A percentile compares a stretch with the other conserved stretches of the same genome.
phyloP scores from a whole-genome alignment of 2,797 vertebrate genomes.

The Clarias laeviceps region DNA sequence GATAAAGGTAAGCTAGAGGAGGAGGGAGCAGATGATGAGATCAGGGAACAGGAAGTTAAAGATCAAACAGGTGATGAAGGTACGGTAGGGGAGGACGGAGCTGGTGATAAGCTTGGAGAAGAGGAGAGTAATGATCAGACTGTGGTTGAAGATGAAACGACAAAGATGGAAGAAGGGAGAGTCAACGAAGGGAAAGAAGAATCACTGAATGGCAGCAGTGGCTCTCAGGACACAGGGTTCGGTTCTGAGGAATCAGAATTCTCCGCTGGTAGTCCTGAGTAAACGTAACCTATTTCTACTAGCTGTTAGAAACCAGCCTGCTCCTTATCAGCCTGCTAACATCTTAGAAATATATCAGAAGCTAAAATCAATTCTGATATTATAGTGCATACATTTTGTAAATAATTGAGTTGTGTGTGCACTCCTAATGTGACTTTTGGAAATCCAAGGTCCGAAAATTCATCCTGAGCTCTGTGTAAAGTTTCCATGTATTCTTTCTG shows the following conservation, averaged over 20 bases:
- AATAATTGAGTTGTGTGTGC: neutral
- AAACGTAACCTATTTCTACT: neutral
- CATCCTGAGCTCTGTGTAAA: neutral
- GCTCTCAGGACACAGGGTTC: constrained; percentile 76
- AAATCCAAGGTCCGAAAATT: neutral
- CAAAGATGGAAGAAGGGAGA: constrained; percentile 34
- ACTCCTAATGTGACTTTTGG: neutral
- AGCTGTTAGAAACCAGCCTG: neutral
- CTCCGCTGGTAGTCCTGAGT: constrained; percentile 52
- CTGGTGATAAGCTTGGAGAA: constrained; percentile 57
- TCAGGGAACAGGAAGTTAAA: constrained; percentile 25
- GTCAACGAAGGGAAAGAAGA: constrained; percentile 42
- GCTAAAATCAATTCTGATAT: neutral
- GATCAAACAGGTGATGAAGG: constrained; percentile 9
- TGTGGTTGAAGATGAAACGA: constrained; percentile 38
- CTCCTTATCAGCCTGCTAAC: neutral
- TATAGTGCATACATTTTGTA: neutral
- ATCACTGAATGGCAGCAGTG: constrained; percentile 72
- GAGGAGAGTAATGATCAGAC: constrained; percentile 62
- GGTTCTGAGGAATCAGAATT: constrained; percentile 72
- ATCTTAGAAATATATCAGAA: neutral
- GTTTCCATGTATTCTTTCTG: neutral
- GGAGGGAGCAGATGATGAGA: constrained; percentile 29
- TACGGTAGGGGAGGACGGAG: constrained; percentile 30
- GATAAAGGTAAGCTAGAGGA: constrained; percentile 1